Evolutionary conservation across 1,140 invertebrate species (phyloP).

Genomic region (Ridgeia piscesae): DNA sequence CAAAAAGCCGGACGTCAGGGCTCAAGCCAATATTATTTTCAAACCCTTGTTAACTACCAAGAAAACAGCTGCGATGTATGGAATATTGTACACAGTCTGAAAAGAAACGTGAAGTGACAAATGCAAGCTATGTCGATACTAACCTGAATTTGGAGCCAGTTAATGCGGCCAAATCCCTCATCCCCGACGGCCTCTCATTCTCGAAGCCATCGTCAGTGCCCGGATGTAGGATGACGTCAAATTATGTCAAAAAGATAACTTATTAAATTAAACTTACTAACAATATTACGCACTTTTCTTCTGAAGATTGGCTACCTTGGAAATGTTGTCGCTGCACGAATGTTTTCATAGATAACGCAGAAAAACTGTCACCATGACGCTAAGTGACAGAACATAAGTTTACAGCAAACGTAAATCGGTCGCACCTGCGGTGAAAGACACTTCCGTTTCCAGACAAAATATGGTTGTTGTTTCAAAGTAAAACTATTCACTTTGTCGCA

Average conservation of each 20-base stretch:
- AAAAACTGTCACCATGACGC: not conserved
- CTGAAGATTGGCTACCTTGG: not conserved
- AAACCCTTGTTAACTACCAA: not conserved
- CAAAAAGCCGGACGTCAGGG: not conserved
- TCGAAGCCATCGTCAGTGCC: not conserved
- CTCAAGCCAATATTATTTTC: not conserved
- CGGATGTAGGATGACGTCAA: slow-evolving; percentile 3
- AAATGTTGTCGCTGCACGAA: not conserved
- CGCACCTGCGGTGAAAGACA: slow-evolving; percentile 3
- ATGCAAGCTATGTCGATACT: not conserved
- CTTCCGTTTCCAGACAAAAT: slow-evolving; percentile 5
- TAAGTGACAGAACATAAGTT: not conserved
- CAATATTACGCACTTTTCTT: not conserved
- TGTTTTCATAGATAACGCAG: not conserved
- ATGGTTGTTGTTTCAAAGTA: slow-evolving; percentile 1
- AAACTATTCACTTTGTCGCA: not conserved
- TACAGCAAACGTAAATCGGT: not conserved
- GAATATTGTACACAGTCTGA: not conserved
- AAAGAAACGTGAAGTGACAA: not conserved
- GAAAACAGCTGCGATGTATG: not conserved
- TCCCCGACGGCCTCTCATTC: not conserved
- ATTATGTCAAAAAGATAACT: not conserved
- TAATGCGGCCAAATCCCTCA: not conserved
- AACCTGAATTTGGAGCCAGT: not conserved
- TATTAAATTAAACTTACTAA: not conserved